Base-by-base conservation (phyloP, 1,140 invertebrate genomes). In the Drosophila ercepeae region DNA sequence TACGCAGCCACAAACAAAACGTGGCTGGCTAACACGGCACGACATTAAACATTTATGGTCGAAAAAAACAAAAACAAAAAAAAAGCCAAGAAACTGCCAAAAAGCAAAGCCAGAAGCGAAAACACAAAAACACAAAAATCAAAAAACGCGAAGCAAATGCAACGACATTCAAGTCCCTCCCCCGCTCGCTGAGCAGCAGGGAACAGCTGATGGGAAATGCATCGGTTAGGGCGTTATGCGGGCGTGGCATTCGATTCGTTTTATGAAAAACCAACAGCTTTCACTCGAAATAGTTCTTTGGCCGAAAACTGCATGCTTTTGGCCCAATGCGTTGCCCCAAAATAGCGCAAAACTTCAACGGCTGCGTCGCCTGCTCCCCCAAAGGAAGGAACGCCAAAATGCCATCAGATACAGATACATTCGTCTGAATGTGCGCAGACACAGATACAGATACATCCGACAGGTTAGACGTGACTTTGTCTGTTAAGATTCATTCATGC, bases 271-370 rank as follows among this genome's bases (percentile, higher is more conserved):
- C 46, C 34, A 55, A 70, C 67, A 39, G 45, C 55, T 86, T 86
- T 88, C 39, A 55, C 27, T 49, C 39, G 39, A 86, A 86, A 86
- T 52, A 59, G 49, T 77, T 59, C 23, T 50, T 70, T 54, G 63
- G 36, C 23, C 45, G n/a, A 25, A 88, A 70, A 60, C 29, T 34
- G 55, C 53, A 75, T 50, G 13, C 49, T 59, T 65, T 74, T 88
- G 27, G 48, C 8, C 29, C 27, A 55, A 13, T 75, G 68, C 71
- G 52, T 67, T 67, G 50, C 52, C 59, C 73, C 19, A 75, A 88
- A 86, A 86, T 70, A 88, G 60, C 52, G 45, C 45, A 74, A 88
- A 82, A 88, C 29, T 75, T 13, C 67, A 86, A 86, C 81, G 81
- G 81, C 63, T 86, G 81, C 53, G 59, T 13, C 13, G 36, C 13